Conservation (phyloP, 1,140 invertebrate genomes). For the Pseudomyrmex pallidus region DNA sequence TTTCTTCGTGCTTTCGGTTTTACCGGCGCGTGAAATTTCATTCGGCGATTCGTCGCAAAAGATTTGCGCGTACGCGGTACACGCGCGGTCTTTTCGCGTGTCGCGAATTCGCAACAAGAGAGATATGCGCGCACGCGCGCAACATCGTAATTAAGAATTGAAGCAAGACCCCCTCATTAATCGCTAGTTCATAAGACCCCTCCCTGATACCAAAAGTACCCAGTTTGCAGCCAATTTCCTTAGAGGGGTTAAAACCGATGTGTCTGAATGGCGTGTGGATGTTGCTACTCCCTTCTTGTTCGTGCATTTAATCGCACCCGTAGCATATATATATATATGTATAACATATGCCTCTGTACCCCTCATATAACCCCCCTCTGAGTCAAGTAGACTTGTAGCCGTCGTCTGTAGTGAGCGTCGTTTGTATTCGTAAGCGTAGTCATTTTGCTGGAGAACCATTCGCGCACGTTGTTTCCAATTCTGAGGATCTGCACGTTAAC, state of each 20-base stretch:
- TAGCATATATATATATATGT: slow-evolving; percentile 55
- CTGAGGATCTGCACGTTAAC: slow-evolving; percentile 1
- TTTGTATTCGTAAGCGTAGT: slow-evolving; percentile 33
- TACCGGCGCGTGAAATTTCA: too few species aligned
- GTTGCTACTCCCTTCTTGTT: slow-evolving; percentile 76
- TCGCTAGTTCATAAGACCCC: slow-evolving; percentile 73
- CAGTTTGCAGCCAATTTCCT: slow-evolving; percentile 73
- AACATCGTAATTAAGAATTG: slow-evolving; percentile 63
- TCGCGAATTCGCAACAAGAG: slow-evolving; percentile 23
- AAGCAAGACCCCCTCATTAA: slow-evolving; percentile 64
- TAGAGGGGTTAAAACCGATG: slow-evolving; percentile 76
- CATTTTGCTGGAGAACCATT: slow-evolving; percentile 28
- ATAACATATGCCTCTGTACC: slow-evolving; percentile 34
- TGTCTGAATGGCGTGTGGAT: slow-evolving; percentile 82
- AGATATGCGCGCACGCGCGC: slow-evolving; percentile 36
- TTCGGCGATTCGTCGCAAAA: background rate
- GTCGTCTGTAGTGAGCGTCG: slow-evolving; percentile 22
- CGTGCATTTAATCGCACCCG: slow-evolving; percentile 70
- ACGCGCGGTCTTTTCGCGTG: slow-evolving; percentile 32
- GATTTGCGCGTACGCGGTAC: slow-evolving; percentile 43
- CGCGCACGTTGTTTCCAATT: slow-evolving; percentile 6
- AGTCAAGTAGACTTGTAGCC: slow-evolving; percentile 44
- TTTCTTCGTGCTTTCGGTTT: too few species aligned
- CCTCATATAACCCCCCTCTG: slow-evolving; percentile 16
- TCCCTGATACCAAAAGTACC: slow-evolving; percentile 67